These are phyloP conservation scores for Lates calcarifer DNA, from an alignment of 2,113 vertebrate genomes.

Conservation along the genomic window DNA sequence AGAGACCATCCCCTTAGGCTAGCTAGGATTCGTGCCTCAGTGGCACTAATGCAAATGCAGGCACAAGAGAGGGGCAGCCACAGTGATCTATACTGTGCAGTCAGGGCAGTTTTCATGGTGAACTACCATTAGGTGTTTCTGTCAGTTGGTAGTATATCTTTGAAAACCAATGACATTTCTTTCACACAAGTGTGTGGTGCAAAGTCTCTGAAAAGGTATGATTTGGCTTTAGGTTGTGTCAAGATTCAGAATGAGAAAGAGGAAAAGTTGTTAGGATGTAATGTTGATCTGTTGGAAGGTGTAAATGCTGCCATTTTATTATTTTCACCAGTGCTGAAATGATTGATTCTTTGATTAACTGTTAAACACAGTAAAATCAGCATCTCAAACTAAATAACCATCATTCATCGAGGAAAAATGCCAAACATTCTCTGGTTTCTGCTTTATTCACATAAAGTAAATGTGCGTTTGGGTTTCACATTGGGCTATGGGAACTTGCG, in stretches of 20 bases:
- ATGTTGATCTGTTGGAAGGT: not conserved
- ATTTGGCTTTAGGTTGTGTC: not conserved
- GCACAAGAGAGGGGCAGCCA: slow-evolving; percentile 41
- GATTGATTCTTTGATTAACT: not conserved
- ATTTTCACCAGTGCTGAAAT: not conserved
- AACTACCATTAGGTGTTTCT: not conserved
- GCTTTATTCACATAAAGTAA: not conserved
- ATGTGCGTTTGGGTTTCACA: no score
- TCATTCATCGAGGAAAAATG: not conserved
- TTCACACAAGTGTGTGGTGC: no score
- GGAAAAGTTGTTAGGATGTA: not conserved
- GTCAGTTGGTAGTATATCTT: not conserved
- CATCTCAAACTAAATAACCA: not conserved
- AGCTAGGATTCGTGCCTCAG: slow-evolving; percentile 64
- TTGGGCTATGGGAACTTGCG: no score
- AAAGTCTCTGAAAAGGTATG: not conserved
- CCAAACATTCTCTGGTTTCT: not conserved
- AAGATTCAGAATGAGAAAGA: not conserved
- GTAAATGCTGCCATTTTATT: not conserved
- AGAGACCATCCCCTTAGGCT: slow-evolving; percentile 63
- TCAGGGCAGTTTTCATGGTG: not conserved
- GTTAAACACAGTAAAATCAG: not conserved
- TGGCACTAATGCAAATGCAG: slow-evolving; percentile 73
- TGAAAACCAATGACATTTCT: slow-evolving; percentile 5
- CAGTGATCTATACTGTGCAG: slow-evolving; percentile 5